phyloP scores from a whole-genome alignment of 2,113 vertebrate genomes.

The Dunckerocampus dactyliophorus region DNA sequence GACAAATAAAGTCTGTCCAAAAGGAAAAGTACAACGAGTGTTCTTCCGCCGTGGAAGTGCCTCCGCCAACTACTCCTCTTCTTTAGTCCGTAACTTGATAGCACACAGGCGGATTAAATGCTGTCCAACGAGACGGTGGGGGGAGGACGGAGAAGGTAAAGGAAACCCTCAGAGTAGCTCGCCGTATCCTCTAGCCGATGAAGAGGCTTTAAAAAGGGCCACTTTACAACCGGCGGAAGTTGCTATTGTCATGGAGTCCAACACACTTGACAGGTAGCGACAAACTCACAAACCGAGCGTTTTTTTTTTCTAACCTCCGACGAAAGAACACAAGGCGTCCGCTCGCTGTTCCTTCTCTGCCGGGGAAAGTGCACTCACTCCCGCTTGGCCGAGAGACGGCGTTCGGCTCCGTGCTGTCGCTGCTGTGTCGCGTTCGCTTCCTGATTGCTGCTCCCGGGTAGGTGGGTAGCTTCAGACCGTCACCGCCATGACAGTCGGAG shows the following conservation, averaged over 20 bases:
- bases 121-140: conserved; percentile 14
- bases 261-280: conserved; percentile 62
- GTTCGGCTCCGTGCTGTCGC: too few relatives aligned
- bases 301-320: neutral
- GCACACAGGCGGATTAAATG: conserved; percentile 41
- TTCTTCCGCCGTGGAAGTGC: conserved; percentile 14
- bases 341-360: conserved; percentile 2
- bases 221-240: conserved; percentile 55
- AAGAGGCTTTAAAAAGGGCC: conserved; percentile 19
- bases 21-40: neutral
- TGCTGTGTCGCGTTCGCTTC: conserved; percentile 68
- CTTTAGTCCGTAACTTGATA: conserved; percentile 67
- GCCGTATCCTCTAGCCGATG: conserved; percentile 13
- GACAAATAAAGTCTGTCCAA: conserved; percentile 12
- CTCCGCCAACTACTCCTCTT: conserved; percentile 42
- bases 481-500: conserved; percentile 90
- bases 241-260: conserved; percentile 56
- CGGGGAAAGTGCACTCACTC: conserved; percentile 1
- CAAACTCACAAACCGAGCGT: conserved; percentile 43
- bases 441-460: conserved; percentile 65
- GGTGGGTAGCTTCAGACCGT: conserved; percentile 57
- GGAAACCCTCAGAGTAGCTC: neutral
- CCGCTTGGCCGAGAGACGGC: neutral
- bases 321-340: neutral
- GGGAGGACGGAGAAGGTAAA: neutral